Evolutionary conservation across 2,888 invertebrate genomes (phyloP), one percentile per base, ranked within the genome.

Genomic region (Acleris literana): DNA sequence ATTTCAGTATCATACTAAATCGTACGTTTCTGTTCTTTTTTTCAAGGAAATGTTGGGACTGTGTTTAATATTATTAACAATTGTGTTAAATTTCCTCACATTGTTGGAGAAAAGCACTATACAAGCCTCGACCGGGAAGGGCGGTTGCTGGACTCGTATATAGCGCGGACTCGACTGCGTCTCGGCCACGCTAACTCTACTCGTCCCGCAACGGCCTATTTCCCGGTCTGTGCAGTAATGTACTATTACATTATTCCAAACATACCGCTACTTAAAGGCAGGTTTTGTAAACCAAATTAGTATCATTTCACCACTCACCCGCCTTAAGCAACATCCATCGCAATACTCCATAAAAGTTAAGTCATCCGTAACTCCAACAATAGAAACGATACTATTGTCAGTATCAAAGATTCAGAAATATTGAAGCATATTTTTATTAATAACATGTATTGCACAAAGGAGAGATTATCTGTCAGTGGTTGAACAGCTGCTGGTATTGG

Each of bases 401-500:
- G 81, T 83, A 86, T 79, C 83, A 82, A 78, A 88, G 87, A 87
- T 87, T 85, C 79, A 79, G 83, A 80, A 86, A 86, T 87, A 88
- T 88, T 79, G 82, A 85, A 76, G 80, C 87, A 92, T 91, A 92
- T 92, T 92, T 91, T 92, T 92, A 92, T 92, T 92, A 92, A 92
- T 92, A 92, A 84, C 81, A 76, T 70, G 68, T 68, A 57, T 76
- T 72, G 73, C 84, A 92, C 92, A 92, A 92, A 84, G 78, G 88
- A 82, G 82, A 90, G 92, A 91, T 92, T 92, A 92, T 87, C 88
- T 86, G 81, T 80, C 81, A 76, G 85, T 82, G 85, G 86, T 85
- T 85, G 75, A 79, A 87, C 92, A 92, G 91, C 89, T 90, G 90
- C 85, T 80, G 61, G 61, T 66, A 65, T 65, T 66, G 56, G 52